Conservation (phyloP, 2,113 vertebrate species). For the Nyctereutes procyonoides region DNA sequence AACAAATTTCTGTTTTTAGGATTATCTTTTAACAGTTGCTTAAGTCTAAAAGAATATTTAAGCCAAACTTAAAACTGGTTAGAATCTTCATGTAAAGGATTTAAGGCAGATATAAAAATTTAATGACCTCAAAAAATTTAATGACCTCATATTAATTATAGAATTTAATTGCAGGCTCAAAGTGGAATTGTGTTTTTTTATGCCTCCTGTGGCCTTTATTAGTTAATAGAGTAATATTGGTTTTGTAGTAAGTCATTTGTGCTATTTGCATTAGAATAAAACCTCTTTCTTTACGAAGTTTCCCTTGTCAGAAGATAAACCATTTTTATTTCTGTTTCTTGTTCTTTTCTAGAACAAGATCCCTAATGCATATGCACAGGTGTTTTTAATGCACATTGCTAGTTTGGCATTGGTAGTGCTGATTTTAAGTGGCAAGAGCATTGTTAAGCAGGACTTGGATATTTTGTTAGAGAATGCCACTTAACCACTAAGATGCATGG, state of each 20-base stretch:
- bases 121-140: conserved; percentile 58
- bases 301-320: neutral
- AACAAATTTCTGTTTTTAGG: neutral
- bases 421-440: neutral
- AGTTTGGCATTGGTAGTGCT: neutral
- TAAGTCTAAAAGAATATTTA: conserved; percentile 41
- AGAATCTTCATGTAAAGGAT: neutral
- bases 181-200: conserved; percentile 38
- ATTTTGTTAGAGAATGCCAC: neutral
- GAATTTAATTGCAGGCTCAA: conserved; percentile 36
- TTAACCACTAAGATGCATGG: neutral
- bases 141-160: conserved; percentile 45
- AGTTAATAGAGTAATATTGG: conserved; percentile 26
- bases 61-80: neutral
- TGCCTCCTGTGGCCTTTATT: conserved; percentile 6
- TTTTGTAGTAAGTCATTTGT: conserved; percentile 43
- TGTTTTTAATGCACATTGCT: neutral
- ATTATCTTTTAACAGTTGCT: conserved; percentile 42
- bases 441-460: neutral
- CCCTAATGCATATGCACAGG: neutral
- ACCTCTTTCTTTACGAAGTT: neutral
- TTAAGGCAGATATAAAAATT: conserved; percentile 46
- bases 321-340: neutral
- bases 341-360: neutral
- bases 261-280: conserved; percentile 37